phyloP scores from a whole-genome alignment of 2,888 invertebrate species.

The Lomographa bimaculata region DNA sequence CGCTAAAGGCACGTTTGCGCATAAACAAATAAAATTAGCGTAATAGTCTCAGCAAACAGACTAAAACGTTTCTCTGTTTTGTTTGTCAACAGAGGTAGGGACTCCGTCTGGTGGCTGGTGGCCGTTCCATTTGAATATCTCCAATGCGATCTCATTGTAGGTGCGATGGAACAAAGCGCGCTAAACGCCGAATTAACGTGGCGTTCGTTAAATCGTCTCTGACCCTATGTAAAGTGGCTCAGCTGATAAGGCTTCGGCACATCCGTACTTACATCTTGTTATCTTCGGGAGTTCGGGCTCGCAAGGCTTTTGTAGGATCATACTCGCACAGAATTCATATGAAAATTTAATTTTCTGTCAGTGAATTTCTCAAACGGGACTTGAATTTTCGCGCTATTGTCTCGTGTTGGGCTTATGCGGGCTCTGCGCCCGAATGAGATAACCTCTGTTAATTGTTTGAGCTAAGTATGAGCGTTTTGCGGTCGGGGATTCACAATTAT shows the following conservation, averaged over 20 bases:
- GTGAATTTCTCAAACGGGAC: constrained; percentile 71
- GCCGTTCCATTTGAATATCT: constrained; percentile 72
- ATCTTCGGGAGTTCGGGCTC: constrained; percentile 62
- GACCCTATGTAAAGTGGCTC: constrained; percentile 68
- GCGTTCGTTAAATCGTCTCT: constrained; percentile 65
- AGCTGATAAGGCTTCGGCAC: constrained; percentile 63
- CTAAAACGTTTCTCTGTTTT: constrained; percentile 54
- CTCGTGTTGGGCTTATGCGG: constrained; percentile 70
- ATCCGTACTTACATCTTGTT: constrained; percentile 68
- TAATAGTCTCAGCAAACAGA: constrained; percentile 57
- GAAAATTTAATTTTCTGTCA: constrained; percentile 79
- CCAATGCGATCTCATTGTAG: constrained; percentile 58
- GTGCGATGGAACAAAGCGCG: constrained; percentile 57
- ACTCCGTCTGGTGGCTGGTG: constrained; percentile 46
- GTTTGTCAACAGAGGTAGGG: constrained; percentile 58
- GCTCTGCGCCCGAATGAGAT: constrained; percentile 68
- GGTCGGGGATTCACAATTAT: constrained; percentile 69
- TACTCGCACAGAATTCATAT: constrained; percentile 69
- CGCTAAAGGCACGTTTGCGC: constrained; percentile 42
- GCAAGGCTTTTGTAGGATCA: constrained; percentile 73
- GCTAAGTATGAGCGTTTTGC: constrained; percentile 71
- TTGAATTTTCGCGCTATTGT: constrained; percentile 73
- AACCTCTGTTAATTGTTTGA: constrained; percentile 76
- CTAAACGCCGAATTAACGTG: constrained; percentile 71
- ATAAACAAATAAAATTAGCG: constrained; percentile 61